Evolutionary conservation across 2,888 invertebrate species (phyloP).

Genomic region (Hyposoter didymator): DNA sequence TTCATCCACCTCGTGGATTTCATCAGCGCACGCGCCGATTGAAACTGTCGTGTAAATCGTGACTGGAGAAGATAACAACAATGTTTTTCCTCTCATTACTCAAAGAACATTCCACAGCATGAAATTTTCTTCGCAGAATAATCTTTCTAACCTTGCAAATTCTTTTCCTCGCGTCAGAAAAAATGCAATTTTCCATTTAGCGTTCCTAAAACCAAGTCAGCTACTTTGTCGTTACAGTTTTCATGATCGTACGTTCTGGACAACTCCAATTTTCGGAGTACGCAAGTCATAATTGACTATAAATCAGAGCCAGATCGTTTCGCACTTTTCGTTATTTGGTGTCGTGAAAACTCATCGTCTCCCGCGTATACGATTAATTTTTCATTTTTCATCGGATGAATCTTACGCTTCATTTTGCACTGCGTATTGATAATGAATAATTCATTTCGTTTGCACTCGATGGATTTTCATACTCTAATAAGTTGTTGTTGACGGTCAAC

Average conservation of each 20-base stretch:
- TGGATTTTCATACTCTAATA: neutral
- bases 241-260: neutral
- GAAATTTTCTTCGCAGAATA: neutral
- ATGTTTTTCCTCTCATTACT: neutral
- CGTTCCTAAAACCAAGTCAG: neutral
- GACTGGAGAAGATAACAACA: neutral
- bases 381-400: too few species aligned
- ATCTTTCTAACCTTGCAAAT: neutral
- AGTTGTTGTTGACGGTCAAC: constrained; percentile 1
- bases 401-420: too few species aligned
- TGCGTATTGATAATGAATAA: neutral
- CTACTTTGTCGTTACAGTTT: neutral
- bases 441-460: too few species aligned
- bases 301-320: too few species aligned
- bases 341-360: too few species aligned
- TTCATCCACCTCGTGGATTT: neutral
- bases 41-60: neutral
- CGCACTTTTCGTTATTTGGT: too few species aligned
- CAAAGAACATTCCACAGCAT: neutral
- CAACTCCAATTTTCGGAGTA: neutral
- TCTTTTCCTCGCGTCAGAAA: neutral
- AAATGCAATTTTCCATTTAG: neutral
- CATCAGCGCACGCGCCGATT: neutral
- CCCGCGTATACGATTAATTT: too few species aligned
- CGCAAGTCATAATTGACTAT: too few species aligned